Evolutionary conservation across 92 coral and sea anemone species (phyloP).

Genomic region (Epizoanthus stellaris): DNA sequence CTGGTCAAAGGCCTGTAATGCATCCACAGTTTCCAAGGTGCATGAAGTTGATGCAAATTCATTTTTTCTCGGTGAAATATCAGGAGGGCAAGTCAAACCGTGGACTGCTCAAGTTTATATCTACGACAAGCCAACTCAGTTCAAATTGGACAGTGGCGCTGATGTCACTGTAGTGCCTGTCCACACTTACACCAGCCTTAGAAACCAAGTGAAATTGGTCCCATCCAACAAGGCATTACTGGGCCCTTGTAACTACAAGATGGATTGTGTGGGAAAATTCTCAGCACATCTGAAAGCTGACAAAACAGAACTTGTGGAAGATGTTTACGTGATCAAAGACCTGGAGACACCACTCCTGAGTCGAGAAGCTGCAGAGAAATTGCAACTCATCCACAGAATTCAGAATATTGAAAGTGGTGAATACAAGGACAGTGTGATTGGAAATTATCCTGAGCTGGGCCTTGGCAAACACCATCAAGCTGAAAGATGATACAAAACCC

Average conservation of each 20-base stretch:
- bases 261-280: conserved; percentile 41
- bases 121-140: conserved; percentile 31
- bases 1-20: conserved; percentile 29
- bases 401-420: conserved; percentile 29
- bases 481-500: conserved; percentile 46
- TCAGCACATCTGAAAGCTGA: conserved; percentile 6
- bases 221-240: conserved; percentile 39
- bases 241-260: conserved; percentile 43
- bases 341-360: conserved; percentile 59
- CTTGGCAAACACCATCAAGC: conserved; percentile 44
- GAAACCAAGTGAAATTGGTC: conserved; percentile 17
- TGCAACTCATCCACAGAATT: conserved; percentile 43
- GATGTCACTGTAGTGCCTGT: conserved; percentile 63
- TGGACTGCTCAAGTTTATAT: conserved; percentile 32
- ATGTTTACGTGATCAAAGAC: conserved; percentile 36
- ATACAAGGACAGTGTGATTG: conserved; percentile 16
- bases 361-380: conserved; percentile 41
- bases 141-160: conserved; percentile 63
- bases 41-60: conserved; percentile 25
- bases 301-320: conserved; percentile 7
- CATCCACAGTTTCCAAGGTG: neutral
- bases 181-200: conserved; percentile 18
- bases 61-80: conserved; percentile 33
- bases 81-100: conserved; percentile 7
- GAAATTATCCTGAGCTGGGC: conserved; percentile 57